Conservation (phyloP, 2,113 vertebrate species). For the Oxyruncus cristatus region DNA sequence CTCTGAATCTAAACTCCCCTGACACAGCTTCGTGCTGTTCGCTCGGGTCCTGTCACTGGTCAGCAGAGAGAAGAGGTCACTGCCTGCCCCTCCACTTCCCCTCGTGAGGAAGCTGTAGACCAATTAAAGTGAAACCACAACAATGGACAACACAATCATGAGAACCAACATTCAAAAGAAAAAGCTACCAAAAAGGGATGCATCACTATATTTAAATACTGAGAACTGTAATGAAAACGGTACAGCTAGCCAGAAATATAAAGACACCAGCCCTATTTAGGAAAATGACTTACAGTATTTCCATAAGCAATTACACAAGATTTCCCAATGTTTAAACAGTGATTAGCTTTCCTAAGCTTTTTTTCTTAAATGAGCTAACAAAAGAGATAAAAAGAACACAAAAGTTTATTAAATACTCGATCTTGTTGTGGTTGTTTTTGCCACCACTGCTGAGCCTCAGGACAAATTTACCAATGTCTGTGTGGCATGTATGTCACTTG, state of each 20-base stretch:
- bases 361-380: not conserved
- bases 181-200: not conserved
- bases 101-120: not conserved
- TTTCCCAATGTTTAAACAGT: not conserved
- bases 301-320: not conserved
- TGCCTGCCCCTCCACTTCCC: not conserved
- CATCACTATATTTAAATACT: not conserved
- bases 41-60: not conserved
- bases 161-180: not conserved
- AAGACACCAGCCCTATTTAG: not conserved
- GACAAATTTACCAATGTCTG: not conserved
- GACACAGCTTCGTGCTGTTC: not conserved
- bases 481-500: not conserved
- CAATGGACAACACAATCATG: not conserved
- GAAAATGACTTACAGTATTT: not conserved
- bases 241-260: not conserved
- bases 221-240: not conserved
- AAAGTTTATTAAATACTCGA: not conserved
- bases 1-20: not conserved
- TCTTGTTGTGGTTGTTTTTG: not conserved
- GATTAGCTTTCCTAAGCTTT: not conserved
- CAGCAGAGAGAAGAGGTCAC: not conserved
- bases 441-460: not conserved
- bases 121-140: not conserved
- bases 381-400: not conserved